A percentile compares a stretch with the other conserved stretches of the same genome.
Conservation (phyloP, 2,888 invertebrate genomes). For the Drosophila meridionalis region DNA sequence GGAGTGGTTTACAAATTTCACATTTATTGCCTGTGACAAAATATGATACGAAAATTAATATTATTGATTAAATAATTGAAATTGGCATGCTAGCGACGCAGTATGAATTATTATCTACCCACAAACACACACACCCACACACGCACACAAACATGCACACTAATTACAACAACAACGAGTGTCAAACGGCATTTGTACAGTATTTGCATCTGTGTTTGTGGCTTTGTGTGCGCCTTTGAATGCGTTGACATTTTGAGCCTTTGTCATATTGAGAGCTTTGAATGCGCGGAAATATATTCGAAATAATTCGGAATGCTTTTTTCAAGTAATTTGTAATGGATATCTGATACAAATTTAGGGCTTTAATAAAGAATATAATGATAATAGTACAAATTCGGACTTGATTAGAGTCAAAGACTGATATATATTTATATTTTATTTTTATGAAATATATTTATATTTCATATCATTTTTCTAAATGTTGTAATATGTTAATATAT, state of each 20-base stretch:
- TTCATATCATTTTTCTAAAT: too few relatives aligned
- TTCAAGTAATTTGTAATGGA: constrained; percentile 5
- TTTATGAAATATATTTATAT: not conserved
- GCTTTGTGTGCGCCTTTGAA: constrained; percentile 26
- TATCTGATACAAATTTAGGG: not conserved
- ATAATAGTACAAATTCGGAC: not conserved
- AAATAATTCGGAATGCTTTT: constrained; percentile 29
- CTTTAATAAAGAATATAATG: not conserved
- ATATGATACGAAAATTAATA: constrained; percentile 85
- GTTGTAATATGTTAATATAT: too few relatives aligned
- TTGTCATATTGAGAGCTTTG: constrained; percentile 47
- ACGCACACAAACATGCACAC: constrained; percentile 2
- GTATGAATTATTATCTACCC: constrained; percentile 73
- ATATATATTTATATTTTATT: not conserved
- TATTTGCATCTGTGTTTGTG: constrained; percentile 29
- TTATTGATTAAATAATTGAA: constrained; percentile 86
- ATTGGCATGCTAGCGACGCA: constrained; percentile 80
- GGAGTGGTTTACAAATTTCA: constrained; percentile 77
- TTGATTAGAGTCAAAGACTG: not conserved
- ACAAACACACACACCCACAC: not conserved
- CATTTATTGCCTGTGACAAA: constrained; percentile 85
- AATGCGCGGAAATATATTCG: constrained; percentile 25
- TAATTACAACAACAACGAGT: constrained; percentile 21
- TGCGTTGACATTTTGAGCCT: constrained; percentile 57
- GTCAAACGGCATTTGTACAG: constrained; percentile 55